Conservation (phyloP, 64 coral and sea anemone species). For the Montipora capricornis region DNA sequence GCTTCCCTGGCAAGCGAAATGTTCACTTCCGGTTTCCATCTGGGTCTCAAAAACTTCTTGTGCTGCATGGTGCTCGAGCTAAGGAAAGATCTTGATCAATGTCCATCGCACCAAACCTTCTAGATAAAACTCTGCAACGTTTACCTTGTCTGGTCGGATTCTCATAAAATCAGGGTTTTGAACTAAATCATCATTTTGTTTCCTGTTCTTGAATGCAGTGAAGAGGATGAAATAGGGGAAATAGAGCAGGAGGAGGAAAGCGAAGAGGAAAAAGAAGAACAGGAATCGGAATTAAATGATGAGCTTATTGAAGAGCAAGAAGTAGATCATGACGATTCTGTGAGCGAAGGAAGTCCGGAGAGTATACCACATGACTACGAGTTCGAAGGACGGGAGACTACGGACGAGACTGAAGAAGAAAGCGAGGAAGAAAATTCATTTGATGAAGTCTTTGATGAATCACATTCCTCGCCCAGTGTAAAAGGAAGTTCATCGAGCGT, state of each 20-base stretch:
- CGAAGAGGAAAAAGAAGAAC: slow-evolving; percentile 9
- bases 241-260: slow-evolving; percentile 31
- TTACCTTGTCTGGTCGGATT: no score
- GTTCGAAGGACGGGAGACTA: not conserved
- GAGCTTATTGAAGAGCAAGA: not conserved
- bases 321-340: not conserved
- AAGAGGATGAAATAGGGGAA: slow-evolving; percentile 16
- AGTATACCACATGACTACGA: not conserved
- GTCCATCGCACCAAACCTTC: no score
- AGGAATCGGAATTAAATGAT: not conserved
- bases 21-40: no score
- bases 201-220: not conserved
- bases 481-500: not conserved
- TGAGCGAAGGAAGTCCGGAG: not conserved
- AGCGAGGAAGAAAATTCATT: slow-evolving; percentile 25
- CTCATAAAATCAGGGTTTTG: no score
- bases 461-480: not conserved
- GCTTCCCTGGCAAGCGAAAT: no score
- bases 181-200: not conserved
- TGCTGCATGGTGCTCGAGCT: no score
- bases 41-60: no score
- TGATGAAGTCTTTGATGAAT: slow-evolving; percentile 27
- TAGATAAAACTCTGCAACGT: no score
- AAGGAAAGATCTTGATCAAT: no score
- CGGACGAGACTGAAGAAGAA: not conserved